These are phyloP conservation scores for Rhamphomyia laevipes DNA, from an alignment of 2,888 invertebrate species.

Conservation along the genomic window DNA sequence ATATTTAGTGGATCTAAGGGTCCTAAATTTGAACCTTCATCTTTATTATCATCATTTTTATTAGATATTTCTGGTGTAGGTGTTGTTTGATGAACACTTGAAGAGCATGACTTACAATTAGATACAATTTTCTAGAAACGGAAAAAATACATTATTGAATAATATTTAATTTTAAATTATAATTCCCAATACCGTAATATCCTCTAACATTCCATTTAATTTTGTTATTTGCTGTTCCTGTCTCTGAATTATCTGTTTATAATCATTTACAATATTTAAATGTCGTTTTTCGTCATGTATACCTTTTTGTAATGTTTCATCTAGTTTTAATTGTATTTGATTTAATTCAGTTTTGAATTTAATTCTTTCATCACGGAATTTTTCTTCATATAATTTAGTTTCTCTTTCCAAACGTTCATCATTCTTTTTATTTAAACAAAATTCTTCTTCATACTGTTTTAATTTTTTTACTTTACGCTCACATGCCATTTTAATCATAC, in stretches of 20 bases:
- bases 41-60: conserved; percentile 14
- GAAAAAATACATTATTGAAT: neutral
- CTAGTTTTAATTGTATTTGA: conserved; percentile 63
- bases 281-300: conserved; percentile 62
- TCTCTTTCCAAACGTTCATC: conserved; percentile 51
- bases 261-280: conserved; percentile 75
- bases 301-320: conserved; percentile 60
- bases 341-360: conserved; percentile 37
- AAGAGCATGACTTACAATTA: conserved; percentile 42
- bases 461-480: conserved; percentile 86
- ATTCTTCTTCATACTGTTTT: conserved; percentile 91
- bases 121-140: conserved; percentile 41
- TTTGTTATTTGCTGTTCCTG: conserved; percentile 69
- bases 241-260: conserved; percentile 82
- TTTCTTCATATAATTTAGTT: conserved; percentile 59
- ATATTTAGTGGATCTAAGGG: conserved; percentile 33
- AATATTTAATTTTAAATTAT: neutral
- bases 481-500: conserved; percentile 82
- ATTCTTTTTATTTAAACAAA: conserved; percentile 58
- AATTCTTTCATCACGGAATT: conserved; percentile 39
- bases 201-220: conserved; percentile 44
- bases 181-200: conserved; percentile 47
- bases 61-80: neutral
- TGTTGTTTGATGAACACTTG: neutral
- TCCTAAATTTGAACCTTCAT: conserved; percentile 27